phyloP scores from a whole-genome alignment of 2,113 vertebrate species.

The Campylorhamphus procurvoides region DNA sequence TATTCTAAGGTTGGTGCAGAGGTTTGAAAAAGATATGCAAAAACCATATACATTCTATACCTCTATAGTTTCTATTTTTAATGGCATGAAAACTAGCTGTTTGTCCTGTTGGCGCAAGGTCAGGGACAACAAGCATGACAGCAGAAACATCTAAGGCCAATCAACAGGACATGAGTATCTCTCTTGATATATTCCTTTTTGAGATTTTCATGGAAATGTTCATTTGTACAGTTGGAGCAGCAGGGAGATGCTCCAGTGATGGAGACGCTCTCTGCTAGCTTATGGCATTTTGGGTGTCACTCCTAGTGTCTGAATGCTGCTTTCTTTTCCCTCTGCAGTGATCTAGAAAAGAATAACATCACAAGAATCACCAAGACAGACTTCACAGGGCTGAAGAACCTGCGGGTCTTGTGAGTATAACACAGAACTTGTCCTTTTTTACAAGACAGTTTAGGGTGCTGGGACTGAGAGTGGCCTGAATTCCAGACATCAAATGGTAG shows the following conservation, averaged over 20 bases:
- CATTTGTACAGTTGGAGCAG: not conserved
- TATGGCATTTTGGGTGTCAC: not conserved
- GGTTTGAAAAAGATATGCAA: not conserved
- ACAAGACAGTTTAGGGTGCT: rapidly evolving
- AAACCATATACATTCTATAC: not conserved
- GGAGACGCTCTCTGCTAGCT: not conserved
- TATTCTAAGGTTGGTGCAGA: not conserved
- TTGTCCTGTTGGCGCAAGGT: not conserved
- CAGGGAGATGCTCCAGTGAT: not conserved
- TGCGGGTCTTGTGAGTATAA: constrained; percentile 92
- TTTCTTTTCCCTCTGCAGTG: constrained; percentile 75
- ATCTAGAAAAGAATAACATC: constrained; percentile 97
- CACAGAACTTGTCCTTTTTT: not conserved
- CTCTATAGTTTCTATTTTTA: not conserved
- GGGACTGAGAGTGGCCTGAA: not conserved
- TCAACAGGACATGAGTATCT: rapidly evolving
- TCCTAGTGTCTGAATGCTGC: not conserved
- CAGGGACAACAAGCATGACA: not conserved
- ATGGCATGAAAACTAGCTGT: not conserved
- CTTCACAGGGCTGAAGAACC: constrained; percentile 93
- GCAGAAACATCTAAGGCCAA: not conserved
- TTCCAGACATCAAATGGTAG: not conserved
- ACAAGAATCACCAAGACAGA: constrained; percentile 94
- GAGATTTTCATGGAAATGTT: not conserved
- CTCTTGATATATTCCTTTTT: not conserved